Percentiles rank a stretch among this genome's conserved stretches.
Evolutionary conservation across 1,140 invertebrate species (phyloP).

Genomic region (Ectropis grisescens): DNA sequence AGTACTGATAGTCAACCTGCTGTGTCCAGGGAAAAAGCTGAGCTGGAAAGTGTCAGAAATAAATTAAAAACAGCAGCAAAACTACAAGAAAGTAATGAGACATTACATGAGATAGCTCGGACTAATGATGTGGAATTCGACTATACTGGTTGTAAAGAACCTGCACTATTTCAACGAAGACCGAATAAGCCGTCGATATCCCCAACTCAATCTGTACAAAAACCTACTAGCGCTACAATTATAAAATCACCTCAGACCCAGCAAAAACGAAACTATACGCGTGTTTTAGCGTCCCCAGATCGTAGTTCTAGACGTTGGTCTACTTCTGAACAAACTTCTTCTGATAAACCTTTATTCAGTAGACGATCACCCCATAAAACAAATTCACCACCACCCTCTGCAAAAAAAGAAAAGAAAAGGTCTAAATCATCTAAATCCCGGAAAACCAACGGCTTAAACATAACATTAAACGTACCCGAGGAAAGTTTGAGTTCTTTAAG

Average conservation of each 20-base stretch:
- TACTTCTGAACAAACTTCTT: conserved; percentile 5
- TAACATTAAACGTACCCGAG: conserved; percentile 53
- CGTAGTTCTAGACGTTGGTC: conserved; percentile 19
- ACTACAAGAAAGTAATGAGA: conserved; percentile 24
- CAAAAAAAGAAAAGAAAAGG: conserved; percentile 38
- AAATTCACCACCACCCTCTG: conserved; percentile 26
- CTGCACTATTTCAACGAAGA: conserved; percentile 51
- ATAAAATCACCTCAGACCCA: conserved; percentile 9
- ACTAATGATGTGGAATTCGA: conserved; percentile 31
- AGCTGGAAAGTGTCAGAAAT: conserved; percentile 33
- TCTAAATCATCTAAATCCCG: conserved; percentile 19
- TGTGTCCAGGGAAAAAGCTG: conserved; percentile 3
- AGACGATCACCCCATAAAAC: conserved; percentile 37
- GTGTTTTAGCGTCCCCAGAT: conserved; percentile 47
- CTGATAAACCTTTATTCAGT: conserved; percentile 31
- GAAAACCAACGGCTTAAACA: conserved; percentile 41
- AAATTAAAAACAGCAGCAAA: conserved; percentile 39
- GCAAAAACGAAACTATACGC: conserved; percentile 43
- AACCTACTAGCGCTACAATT: conserved; percentile 6
- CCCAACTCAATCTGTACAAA: conserved; percentile 3
- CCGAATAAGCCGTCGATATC: conserved; percentile 28
- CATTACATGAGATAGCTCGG: conserved; percentile 44
- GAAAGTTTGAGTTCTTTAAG: conserved; percentile 49
- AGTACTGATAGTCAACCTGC: no score
- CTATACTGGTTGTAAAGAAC: conserved; percentile 44